Base-by-base conservation (phyloP, 1,140 invertebrate species). In the Drosophila sucinea region DNA sequence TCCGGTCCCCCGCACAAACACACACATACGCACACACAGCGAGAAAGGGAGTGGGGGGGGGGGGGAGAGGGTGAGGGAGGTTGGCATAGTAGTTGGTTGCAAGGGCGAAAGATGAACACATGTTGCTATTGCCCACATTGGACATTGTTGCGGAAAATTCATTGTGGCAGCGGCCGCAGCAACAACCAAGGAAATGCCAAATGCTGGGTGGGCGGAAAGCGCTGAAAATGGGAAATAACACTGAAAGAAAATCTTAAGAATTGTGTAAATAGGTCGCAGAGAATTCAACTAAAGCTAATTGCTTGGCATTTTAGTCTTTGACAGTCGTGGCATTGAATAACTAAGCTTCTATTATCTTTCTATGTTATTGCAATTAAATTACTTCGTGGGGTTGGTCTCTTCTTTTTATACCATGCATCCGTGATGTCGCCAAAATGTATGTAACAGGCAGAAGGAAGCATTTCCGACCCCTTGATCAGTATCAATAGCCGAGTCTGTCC, bases 51-150 rank as follows among this genome's bases (percentile, higher is more conserved):
- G 27, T 17, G 17, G 5, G 25, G 47, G 4, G 17, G 44, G 27
- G 47, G 4, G 17, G 44, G 27, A 25, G 25, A 51, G 8, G 54
- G 4, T 56, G 11, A 17, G 17, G 17, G 17, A 17, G 17, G 17
- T 17, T 17, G 17, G 17, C 17, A 17, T 7, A 27, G 23, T 51
- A 51, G 56, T 35, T 58, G 32, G 32, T 35, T 25, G 33, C n/a
- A 8, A 35, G 29, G 33, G 29, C 32, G 44, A 25, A 41, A 51
- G 44, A 25, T 51, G 44, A 73, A 57, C 67, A 78, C 73, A 78
- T 78, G 76, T 78, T 75, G 76, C 73, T 70, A 67, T 35, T 51
- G 44, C 44, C 56, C 60, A 44, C 60, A 63, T 63, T 63, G 60
- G 60, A 47, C 60, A 44, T 32, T 32, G 40, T 63, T 58, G 56